Evolutionary conservation across 2,113 vertebrate genomes (phyloP).

Genomic region (Etia nguti): DNA sequence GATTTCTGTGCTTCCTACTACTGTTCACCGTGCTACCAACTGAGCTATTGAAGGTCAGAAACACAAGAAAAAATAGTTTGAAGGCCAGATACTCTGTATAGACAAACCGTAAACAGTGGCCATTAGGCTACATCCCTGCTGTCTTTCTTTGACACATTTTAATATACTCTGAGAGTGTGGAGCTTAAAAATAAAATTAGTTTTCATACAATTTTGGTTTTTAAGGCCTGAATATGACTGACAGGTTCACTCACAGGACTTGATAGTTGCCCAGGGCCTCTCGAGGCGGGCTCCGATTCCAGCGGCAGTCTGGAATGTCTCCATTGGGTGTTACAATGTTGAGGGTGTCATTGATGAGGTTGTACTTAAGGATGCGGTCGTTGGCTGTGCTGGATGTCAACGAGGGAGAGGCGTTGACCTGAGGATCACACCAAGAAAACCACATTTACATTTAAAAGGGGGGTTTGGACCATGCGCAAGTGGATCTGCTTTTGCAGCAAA

Average conservation of each 20-base stretch:
- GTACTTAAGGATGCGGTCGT: slow-evolving; percentile 96
- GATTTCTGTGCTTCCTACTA: no score
- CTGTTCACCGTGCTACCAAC: background rate
- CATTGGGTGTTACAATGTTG: slow-evolving; percentile 91
- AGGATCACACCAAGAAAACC: background rate
- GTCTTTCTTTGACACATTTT: background rate
- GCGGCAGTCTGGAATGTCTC: slow-evolving; percentile 91
- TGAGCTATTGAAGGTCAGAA: background rate
- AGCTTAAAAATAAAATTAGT: background rate
- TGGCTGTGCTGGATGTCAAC: slow-evolving; percentile 95
- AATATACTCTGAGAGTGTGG: background rate
- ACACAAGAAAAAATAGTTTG: background rate
- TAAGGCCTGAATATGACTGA: background rate
- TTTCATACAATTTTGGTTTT: background rate
- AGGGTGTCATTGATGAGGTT: slow-evolving; percentile 97
- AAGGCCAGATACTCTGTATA: background rate
- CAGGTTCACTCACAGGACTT: slow-evolving; percentile 86
- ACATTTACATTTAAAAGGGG: background rate
- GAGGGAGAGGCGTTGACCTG: slow-evolving; percentile 98
- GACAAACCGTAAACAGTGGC: background rate
- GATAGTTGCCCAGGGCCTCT: slow-evolving; percentile 91
- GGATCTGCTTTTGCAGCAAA: background rate
- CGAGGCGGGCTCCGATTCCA: slow-evolving; percentile 89
- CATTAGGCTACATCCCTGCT: background rate
- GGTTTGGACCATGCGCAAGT: background rate